Evolutionary conservation across 2,113 vertebrate genomes (phyloP), one percentile per base, ranked within the genome.

Genomic region (Gadus macrocephalus): DNA sequence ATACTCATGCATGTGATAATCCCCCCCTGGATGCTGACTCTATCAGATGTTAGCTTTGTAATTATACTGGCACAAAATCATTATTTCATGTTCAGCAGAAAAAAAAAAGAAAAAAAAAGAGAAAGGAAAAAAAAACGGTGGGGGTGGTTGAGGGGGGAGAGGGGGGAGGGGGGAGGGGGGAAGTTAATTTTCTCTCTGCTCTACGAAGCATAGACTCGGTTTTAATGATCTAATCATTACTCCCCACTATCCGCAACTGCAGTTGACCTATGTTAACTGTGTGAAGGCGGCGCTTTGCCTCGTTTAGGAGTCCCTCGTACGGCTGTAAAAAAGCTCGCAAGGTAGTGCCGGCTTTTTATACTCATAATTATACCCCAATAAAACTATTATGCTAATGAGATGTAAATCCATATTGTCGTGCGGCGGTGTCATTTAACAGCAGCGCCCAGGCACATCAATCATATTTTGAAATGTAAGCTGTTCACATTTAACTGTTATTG

Each of bases 201-300:
- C 95, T 94, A 94, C 94, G 94, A 98, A 98, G 97, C 96, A 87
- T 95, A 96, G 94, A 97, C 95, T 96, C 97, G 96, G 97, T 98
- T 98, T 97, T 98, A 98, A 98, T 98, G 97, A 98, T 98, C 96
- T 98, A 97, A 98, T 98, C 96, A 99, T 98, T 98, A 98, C 93
- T 93, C 93, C 81, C 79, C 82, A 94, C 94, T 95, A 94, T 95
- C 94, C 96, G 95, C 91, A 93, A 93, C 94, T 95, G 95, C 95
- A 96, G 96, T 96, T 98, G 96, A 99, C 96, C 96, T 89, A 68
- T 92, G 94, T 96, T 96, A 94, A 94, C 95, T 92, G 92, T 92
- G 93, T 93, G 94, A 94, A 49, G 93, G 95, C 95, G 95, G 96
- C 95, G 94, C 92, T 90, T 95, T 96, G 93, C 1, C 94, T 93